Base-by-base conservation (phyloP, 2,797 vertebrate species). In the Aselliscus stoliczkanus region DNA sequence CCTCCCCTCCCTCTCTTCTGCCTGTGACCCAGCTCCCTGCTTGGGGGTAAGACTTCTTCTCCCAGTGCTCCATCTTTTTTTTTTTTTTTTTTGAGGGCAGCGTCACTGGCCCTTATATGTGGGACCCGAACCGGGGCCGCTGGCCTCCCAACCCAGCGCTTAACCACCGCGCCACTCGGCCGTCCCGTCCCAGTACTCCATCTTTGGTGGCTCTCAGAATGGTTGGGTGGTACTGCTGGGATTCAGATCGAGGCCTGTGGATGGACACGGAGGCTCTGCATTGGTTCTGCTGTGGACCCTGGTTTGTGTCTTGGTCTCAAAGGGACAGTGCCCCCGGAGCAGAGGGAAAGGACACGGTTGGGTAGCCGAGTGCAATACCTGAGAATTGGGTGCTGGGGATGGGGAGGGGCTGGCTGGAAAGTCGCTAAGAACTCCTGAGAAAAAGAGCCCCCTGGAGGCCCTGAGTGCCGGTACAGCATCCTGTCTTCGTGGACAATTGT, bases 401-500 rank as follows among this genome's bases (percentile, higher is more conserved):
- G 4, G 15, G 12, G 3, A 39, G 21, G 62, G 21, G 17, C 23
- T 7, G 50, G 12, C 15, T 13, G 3, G 3, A 8, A 25, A 23
- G 72, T 34, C 34, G 4, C 25, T 12, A 42, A 65, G 62, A 31
- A 10, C 29, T 31, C 11, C 20, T 42, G 75, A 11, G 7, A 73
- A 27, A n/a, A 37, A 52, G 25, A 27, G 67, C 42, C 77, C n/a
- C 27, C 4, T 18, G 8, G 52, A 81, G 70, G 72, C 37, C 8
- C 0, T 7, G 8, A 0, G 5, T 9, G 64, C 31, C 7, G 64
- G 56, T 8, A 29, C 15, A 0, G 14, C 1, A n/a, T 56, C 54
- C 2, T 47, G 9, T 1, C 60, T 94, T 65, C 31, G 18, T 69
- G 25, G 50, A 4, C 27, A 44, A 4, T 11, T 20, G 12, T 52